phyloP scores from a whole-genome alignment of 2,113 vertebrate species.

The Athene cunicularia region DNA sequence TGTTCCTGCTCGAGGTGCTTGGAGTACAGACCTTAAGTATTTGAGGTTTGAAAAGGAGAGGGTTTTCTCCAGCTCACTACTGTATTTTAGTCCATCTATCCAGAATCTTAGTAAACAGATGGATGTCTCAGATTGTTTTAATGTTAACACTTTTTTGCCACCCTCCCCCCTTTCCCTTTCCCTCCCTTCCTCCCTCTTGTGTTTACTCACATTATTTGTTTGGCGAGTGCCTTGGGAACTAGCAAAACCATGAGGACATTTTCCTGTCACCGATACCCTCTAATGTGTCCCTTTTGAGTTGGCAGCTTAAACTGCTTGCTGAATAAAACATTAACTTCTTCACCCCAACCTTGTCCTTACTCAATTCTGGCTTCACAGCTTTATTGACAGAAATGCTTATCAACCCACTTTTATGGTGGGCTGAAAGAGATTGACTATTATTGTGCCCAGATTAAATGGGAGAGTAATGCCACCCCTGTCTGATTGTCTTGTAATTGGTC shows the following conservation, averaged over 20 bases:
- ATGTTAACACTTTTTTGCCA: constrained; percentile 72
- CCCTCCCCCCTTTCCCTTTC: constrained; percentile 19
- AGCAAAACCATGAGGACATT: constrained; percentile 99
- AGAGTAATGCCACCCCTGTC: constrained; percentile 99
- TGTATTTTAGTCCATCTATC: constrained; percentile 41
- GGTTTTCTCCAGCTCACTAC: constrained; percentile 4
- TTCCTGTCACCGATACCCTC: constrained; percentile 99
- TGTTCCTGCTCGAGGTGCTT: not conserved
- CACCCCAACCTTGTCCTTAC: constrained; percentile 88
- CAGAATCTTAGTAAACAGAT: constrained; percentile 38
- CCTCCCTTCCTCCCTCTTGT: constrained; percentile 74
- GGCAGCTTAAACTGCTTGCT: constrained; percentile 98
- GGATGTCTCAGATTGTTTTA: constrained; percentile 67
- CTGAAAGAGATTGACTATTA: constrained; percentile 97
- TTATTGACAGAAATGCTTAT: constrained; percentile 93
- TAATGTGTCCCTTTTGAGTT: constrained; percentile 96
- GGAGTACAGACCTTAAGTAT: not conserved
- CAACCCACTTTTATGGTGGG: constrained; percentile 93
- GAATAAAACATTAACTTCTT: constrained; percentile 99
- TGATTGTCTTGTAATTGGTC: constrained; percentile 99
- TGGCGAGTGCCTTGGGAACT: constrained; percentile 96
- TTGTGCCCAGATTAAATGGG: constrained; percentile 99
- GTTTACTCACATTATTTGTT: constrained; percentile 86
- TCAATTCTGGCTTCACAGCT: constrained; percentile 89
- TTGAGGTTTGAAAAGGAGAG: constrained; percentile 31